Percentiles rank a stretch among this genome's conserved stretches.
Evolutionary conservation across 2,888 invertebrate genomes (phyloP).

Genomic region (Alviniconcha strummeri): DNA sequence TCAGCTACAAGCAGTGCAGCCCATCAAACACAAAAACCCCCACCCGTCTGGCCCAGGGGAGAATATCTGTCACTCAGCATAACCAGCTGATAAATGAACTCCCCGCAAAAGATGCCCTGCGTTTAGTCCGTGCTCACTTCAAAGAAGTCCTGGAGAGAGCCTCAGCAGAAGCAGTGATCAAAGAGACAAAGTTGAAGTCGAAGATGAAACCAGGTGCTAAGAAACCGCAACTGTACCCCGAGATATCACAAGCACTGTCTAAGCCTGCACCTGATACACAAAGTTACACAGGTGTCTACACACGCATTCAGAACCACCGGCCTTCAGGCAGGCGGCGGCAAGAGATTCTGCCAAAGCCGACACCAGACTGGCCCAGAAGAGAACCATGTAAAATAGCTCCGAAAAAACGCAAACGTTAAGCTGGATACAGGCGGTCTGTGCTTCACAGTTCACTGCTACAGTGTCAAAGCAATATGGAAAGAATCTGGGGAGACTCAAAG

Average conservation of each 20-base stretch:
- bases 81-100: constrained; percentile 34
- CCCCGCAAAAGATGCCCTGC: constrained; percentile 54
- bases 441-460: too few species aligned
- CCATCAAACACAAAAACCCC: neutral
- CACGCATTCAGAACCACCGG: constrained; percentile 16
- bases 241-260: constrained; percentile 19
- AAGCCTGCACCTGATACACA: neutral
- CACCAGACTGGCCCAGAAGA: constrained; percentile 12
- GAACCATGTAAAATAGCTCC: constrained; percentile 24
- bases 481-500: too few species aligned
- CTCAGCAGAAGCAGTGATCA: constrained; percentile 40
- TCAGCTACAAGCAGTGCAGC: neutral
- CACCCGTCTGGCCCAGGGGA: constrained; percentile 1
- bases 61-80: constrained; percentile 21
- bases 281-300: constrained; percentile 10
- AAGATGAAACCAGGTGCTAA: neutral
- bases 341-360: constrained; percentile 29
- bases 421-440: neutral
- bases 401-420: constrained; percentile 25
- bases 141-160: constrained; percentile 49
- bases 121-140: constrained; percentile 55
- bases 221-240: constrained; percentile 12
- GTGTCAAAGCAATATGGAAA: too few species aligned
- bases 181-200: neutral
- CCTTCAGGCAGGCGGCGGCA: constrained; percentile 6